These are phyloP conservation scores for Ceuthmochares aereus DNA, from an alignment of 2,113 vertebrate genomes.

Conservation along the genomic window DNA sequence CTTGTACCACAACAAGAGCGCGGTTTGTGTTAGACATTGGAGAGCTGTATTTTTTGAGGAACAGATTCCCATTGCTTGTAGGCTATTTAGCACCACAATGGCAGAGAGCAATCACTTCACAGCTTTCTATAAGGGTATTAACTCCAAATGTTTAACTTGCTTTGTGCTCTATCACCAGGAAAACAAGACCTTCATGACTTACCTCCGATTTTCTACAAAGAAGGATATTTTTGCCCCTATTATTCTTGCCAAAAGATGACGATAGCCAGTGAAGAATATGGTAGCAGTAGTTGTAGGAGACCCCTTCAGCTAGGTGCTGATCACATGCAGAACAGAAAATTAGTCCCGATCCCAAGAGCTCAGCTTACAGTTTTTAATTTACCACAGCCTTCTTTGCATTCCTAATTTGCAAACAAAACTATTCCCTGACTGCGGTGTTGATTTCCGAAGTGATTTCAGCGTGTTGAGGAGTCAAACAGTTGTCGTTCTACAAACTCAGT, in stretches of 20 bases:
- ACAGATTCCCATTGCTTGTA: not conserved
- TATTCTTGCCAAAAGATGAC: not conserved
- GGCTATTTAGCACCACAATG: not conserved
- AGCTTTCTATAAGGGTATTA: not conserved
- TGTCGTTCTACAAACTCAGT: conserved; percentile 39
- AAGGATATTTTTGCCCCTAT: not conserved
- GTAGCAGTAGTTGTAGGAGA: not conserved
- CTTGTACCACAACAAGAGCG: not conserved
- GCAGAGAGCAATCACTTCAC: not conserved
- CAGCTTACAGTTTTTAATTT: conserved; percentile 69
- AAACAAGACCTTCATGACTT: not conserved
- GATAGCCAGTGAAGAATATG: not conserved
- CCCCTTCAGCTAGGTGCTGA: not conserved
- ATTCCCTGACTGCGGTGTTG: conserved; percentile 25
- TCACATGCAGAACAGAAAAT: conserved; percentile 9
- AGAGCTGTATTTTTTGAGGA: not conserved
- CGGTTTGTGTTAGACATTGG: not conserved
- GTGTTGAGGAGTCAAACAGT: conserved; percentile 57
- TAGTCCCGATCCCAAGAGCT: conserved; percentile 20
- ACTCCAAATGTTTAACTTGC: not conserved
- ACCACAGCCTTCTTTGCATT: conserved; percentile 69
- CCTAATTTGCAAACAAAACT: conserved; percentile 71
- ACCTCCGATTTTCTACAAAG: not conserved
- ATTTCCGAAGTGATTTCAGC: conserved; percentile 57
- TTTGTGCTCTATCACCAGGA: not conserved